A percentile compares a stretch with the other conserved stretches of the same genome.
phyloP scores from a whole-genome alignment of 2,113 vertebrate genomes.

The Catharus bicknelli region DNA sequence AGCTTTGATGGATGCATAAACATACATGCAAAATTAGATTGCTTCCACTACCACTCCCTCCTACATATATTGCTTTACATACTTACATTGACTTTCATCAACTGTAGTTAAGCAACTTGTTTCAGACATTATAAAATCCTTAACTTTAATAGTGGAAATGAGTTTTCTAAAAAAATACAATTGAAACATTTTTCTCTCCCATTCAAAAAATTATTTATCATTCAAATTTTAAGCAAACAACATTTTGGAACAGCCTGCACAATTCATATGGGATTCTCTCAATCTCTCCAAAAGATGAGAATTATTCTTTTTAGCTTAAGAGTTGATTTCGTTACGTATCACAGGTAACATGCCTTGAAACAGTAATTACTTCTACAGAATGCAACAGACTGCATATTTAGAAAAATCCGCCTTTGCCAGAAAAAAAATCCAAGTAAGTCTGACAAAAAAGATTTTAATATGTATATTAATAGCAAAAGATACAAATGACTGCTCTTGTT shows the following conservation, averaged over 20 bases:
- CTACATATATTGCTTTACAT: not conserved
- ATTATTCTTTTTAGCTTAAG: not conserved
- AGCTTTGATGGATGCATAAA: not conserved
- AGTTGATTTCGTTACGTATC: not conserved
- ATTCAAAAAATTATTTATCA: not conserved
- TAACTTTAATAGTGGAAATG: not conserved
- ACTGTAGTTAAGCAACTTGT: not conserved
- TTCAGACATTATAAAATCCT: not conserved
- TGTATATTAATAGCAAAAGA: not conserved
- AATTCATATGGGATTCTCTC: not conserved
- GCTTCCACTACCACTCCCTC: not conserved
- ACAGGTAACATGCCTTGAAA: not conserved
- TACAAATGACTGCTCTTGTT: not conserved
- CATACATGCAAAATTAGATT: not conserved
- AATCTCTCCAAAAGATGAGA: not conserved
- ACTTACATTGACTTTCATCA: not conserved
- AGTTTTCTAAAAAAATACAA: not conserved
- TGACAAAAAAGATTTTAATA: not conserved
- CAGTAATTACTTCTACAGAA: not conserved
- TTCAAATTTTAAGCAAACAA: not conserved
- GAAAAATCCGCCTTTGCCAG: not conserved
- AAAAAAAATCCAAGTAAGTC: not conserved
- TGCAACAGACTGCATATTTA: not conserved
- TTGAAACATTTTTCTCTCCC: not conserved
- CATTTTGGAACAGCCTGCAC: not conserved